phyloP scores from a whole-genome alignment of 2,113 vertebrate species.

The Nycticryphes semicollaris region DNA sequence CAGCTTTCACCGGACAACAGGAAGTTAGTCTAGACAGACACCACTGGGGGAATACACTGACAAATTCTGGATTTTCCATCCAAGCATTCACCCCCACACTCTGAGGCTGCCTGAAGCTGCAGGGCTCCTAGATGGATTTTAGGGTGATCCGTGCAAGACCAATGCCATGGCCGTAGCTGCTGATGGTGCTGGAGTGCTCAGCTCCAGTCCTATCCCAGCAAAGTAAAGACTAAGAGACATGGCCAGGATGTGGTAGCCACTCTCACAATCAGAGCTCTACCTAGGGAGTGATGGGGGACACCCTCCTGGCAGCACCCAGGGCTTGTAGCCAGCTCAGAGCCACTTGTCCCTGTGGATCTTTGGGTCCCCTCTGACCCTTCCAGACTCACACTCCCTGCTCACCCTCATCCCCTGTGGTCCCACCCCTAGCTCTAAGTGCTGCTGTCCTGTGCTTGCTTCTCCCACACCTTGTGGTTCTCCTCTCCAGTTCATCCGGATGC shows the following conservation, averaged over 20 bases:
- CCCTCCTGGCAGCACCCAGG: not conserved
- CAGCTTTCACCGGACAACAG: not conserved
- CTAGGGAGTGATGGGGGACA: not conserved
- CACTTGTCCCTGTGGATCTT: not conserved
- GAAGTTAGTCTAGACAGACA: not conserved
- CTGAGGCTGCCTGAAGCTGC: not conserved
- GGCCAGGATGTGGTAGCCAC: accelerated
- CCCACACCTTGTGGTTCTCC: not conserved
- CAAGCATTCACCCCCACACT: accelerated
- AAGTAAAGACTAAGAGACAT: not conserved
- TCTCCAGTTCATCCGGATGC: accelerated
- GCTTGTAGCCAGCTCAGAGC: not conserved
- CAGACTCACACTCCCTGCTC: not conserved
- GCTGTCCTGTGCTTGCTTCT: not conserved
- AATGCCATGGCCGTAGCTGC: accelerated
- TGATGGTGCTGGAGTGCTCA: not conserved
- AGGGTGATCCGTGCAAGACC: not conserved
- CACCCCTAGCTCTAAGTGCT: not conserved
- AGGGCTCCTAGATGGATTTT: not conserved
- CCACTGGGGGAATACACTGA: not conserved
- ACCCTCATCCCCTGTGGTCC: not conserved
- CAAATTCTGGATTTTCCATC: not conserved
- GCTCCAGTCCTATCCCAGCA: not conserved
- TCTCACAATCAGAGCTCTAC: not conserved
- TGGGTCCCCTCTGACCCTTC: not conserved